Base-by-base conservation (phyloP, 2,113 vertebrate genomes). In the Scytalopus superciliaris region DNA sequence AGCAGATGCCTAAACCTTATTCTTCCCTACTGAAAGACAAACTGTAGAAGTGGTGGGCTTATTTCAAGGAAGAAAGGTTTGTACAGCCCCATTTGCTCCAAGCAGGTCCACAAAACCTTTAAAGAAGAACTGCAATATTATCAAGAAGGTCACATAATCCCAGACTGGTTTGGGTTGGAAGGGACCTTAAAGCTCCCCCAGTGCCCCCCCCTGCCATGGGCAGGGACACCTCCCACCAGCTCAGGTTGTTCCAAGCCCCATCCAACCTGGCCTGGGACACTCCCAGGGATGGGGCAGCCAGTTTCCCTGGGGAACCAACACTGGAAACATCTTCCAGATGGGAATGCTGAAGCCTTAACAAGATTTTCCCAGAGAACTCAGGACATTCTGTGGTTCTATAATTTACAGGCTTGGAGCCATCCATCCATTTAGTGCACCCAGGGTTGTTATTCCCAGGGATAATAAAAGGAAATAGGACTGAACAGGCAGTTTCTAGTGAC, bases 341-440 rank as follows among this genome's bases (percentile, higher is more conserved):
- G 68, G 64, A 85, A 84, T 45, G 52, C 50, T 62, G 70, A 83
- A 49, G 19, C 33, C 56, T 42, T 62, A 47, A 78, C 12, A n/a
- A 79, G 40, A 76, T 86, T 67, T 90, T 79, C 56, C 76, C 82
- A 14, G 30, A 42, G 75, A 62, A 37, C 57, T 59, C 35, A 39
- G 35, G 59, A 60, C 35, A 60, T 60, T 60, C 24, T 39, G 16
- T 60, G 35, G 39, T 60, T 60, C 35, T 39, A 10, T 27, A 12
- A 11, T 56, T 13, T 21, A 19, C 15, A 15, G 12, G 7, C 14
- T 33, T 4, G 13, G 25, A 40, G n/a, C 18, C 55, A 18, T 5
- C 0, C 0, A 33, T 8, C 28, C 63, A 7, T 39, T 23, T 18
- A 44, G 14, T 7, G 19, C 10, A 1, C 16, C 37, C n/a, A 53